Conservation (phyloP, 1,140 invertebrate genomes). For the Globodera rostochiensis region DNA sequence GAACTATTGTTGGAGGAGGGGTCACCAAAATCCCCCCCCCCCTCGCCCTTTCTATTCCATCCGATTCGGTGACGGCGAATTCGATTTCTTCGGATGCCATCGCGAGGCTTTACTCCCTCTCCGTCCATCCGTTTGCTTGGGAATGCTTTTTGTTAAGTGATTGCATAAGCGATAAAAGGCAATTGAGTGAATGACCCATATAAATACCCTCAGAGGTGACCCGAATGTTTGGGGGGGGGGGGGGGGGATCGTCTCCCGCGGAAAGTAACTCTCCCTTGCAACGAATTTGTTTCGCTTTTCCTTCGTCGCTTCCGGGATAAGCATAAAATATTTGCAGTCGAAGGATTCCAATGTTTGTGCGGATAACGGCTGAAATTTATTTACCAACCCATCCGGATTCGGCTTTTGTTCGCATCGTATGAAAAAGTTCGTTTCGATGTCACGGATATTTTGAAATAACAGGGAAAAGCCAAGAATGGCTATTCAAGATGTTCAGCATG, state of each 20-base stretch:
- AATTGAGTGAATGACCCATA: background rate
- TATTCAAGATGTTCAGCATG: too few species aligned
- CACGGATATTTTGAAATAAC: too few species aligned
- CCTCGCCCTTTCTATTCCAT: background rate
- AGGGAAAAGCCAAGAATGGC: too few species aligned
- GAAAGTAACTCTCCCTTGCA: background rate
- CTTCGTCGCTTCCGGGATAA: background rate
- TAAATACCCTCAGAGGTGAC: background rate
- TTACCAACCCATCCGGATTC: too few species aligned
- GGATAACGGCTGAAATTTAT: too few species aligned
- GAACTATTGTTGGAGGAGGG: background rate
- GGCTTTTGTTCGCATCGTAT: too few species aligned
- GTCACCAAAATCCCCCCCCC: background rate
- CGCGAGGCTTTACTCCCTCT: background rate
- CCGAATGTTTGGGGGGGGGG: background rate
- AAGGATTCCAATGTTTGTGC: too few species aligned
- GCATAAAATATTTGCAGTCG: too few species aligned
- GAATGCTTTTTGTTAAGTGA: background rate
- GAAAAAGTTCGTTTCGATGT: too few species aligned
- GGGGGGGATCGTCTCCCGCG: background rate
- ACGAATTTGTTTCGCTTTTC: background rate
- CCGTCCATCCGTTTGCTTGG: background rate
- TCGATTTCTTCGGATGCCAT: constrained; percentile 3
- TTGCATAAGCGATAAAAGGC: constrained; percentile 3
- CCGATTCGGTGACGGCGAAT: background rate